Conservation (phyloP, 2,888 invertebrate species). For the Meta bourneti region DNA sequence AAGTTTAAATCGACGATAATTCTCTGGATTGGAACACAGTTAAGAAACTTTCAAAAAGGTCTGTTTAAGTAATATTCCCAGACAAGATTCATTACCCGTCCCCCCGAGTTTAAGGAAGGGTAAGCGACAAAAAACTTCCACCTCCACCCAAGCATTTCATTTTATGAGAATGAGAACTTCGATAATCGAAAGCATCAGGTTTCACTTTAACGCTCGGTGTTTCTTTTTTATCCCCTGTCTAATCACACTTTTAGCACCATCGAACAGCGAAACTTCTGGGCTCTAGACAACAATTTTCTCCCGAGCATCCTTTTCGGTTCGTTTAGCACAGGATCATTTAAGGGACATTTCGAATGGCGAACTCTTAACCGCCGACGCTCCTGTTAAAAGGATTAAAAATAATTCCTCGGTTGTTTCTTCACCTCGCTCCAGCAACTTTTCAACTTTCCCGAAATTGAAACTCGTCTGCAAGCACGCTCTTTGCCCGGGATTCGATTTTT, state of each 20-base stretch:
- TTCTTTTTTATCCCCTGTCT: slow-evolving; percentile 15
- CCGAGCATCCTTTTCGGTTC: slow-evolving; percentile 44
- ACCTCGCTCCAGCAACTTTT: slow-evolving; percentile 48
- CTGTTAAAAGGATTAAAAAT: slow-evolving; percentile 51
- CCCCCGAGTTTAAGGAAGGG: not conserved
- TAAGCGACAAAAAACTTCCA: not conserved
- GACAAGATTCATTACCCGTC: not conserved
- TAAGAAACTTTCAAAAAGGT: too few species aligned
- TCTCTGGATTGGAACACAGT: too few species aligned
- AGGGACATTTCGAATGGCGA: slow-evolving; percentile 39
- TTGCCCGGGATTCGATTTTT: not conserved
- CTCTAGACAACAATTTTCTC: slow-evolving; percentile 40
- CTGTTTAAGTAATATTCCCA: not conserved
- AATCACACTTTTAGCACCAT: slow-evolving; percentile 36
- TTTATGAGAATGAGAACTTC: slow-evolving; percentile 30
- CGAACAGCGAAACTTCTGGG: slow-evolving; percentile 35
- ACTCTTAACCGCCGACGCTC: slow-evolving; percentile 23
- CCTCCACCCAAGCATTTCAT: slow-evolving; percentile 34
- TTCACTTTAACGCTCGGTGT: slow-evolving; percentile 45
- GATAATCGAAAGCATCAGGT: slow-evolving; percentile 50
- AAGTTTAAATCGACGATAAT: too few species aligned
- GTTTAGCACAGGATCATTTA: slow-evolving; percentile 47
- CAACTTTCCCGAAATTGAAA: slow-evolving; percentile 33
- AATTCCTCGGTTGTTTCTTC: slow-evolving; percentile 37
- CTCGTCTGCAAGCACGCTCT: slow-evolving; percentile 7